Conservation (phyloP, 2,888 invertebrate species). For the Cancer borealis region DNA sequence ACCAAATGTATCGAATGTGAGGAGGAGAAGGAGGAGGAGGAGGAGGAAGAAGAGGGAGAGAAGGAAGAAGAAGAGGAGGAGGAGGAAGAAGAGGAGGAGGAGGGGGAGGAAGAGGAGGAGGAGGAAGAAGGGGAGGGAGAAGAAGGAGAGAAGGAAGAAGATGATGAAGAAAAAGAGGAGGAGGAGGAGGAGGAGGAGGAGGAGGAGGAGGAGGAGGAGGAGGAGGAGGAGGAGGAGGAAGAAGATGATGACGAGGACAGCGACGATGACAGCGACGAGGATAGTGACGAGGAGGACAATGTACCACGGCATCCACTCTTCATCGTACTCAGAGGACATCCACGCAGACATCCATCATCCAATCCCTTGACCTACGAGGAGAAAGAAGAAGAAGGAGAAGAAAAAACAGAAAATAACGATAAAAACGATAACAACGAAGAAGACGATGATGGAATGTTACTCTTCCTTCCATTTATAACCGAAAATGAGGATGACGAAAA, state of each 20-base stretch:
- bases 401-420: not conserved
- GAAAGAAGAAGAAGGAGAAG: not conserved
- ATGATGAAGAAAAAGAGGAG: not conserved
- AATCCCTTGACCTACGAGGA: not conserved
- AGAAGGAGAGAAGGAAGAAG: not conserved
- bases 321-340: constrained; percentile 24
- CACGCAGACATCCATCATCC: not conserved
- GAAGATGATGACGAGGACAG: not conserved
- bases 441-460: constrained; percentile 37
- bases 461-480: constrained; percentile 52
- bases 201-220: not conserved
- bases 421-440: not conserved
- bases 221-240: not conserved
- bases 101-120: constrained; percentile 10
- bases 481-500: constrained; percentile 22
- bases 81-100: not conserved
- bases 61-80: not conserved
- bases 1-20: not conserved
- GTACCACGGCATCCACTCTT: constrained; percentile 24
- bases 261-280: not conserved
- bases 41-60: not conserved
- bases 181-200: not conserved
- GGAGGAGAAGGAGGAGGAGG: not conserved
- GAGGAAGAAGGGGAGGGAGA: not conserved
- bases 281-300: not conserved